Evolutionary conservation across 2,888 invertebrate genomes (phyloP).

Genomic region (Chymomyza procnemis): DNA sequence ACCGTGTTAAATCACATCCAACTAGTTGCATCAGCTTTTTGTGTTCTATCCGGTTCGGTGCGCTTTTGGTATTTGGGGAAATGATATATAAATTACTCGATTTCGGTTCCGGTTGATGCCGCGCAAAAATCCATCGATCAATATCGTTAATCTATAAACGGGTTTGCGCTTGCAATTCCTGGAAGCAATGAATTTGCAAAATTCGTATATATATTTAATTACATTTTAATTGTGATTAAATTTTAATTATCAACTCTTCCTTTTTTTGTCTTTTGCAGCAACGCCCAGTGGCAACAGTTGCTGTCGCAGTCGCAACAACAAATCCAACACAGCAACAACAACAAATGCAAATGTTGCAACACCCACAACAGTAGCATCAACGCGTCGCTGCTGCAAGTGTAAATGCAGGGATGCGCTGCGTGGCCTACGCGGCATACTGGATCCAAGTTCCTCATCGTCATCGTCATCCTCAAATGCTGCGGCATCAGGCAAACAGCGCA

Average conservation of each 20-base stretch:
- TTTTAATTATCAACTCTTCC: background rate
- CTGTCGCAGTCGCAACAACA: conserved; percentile 72
- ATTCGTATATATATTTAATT: conserved; percentile 5
- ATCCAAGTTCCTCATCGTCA: conserved; percentile 25
- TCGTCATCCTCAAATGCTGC: conserved; percentile 1
- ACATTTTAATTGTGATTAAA: conserved; percentile 5
- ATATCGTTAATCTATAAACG: background rate
- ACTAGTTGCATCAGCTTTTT: too few relatives aligned
- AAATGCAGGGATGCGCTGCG: conserved; percentile 71
- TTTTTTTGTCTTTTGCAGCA: conserved; percentile 29
- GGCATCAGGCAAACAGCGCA: conserved; percentile 8
- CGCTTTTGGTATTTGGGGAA: too few relatives aligned
- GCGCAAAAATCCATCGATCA: background rate
- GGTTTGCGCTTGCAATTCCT: background rate
- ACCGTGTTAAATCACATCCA: too few relatives aligned
- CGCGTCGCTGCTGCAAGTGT: conserved; percentile 74
- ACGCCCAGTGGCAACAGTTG: conserved; percentile 59
- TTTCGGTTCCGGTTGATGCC: background rate
- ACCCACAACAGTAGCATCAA: conserved; percentile 31
- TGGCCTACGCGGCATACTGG: conserved; percentile 62
- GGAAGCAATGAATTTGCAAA: conserved; percentile 4
- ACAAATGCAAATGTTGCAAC: conserved; percentile 15
- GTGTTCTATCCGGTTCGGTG: too few relatives aligned
- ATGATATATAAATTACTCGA: background rate
- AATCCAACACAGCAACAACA: conserved; percentile 46